phyloP scores from a whole-genome alignment of 2,797 vertebrate species.

The Crenuchus spilurus region DNA sequence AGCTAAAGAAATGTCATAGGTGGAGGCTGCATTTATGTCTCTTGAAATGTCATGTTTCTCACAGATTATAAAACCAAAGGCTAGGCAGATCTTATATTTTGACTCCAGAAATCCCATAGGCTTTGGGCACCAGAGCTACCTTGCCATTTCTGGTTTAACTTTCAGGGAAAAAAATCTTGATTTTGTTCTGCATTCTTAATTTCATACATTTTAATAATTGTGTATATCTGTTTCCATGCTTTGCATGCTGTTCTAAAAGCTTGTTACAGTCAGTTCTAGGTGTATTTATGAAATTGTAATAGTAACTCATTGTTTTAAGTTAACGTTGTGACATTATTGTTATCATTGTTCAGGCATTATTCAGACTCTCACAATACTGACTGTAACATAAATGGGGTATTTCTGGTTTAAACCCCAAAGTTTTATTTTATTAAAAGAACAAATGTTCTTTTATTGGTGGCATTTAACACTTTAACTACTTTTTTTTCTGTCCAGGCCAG shows the following conservation, averaged over 20 bases:
- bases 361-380: no score
- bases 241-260: no score
- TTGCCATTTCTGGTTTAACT: background rate
- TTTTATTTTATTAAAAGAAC: no score
- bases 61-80: conserved; percentile 21
- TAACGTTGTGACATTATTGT: background rate
- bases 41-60: conserved; percentile 13
- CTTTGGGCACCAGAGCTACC: conserved; percentile 17
- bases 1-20: no score
- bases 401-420: no score
- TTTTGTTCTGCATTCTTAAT: background rate
- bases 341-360: background rate
- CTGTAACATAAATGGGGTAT: no score
- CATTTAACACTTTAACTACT: no score
- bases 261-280: background rate
- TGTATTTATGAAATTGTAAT: background rate
- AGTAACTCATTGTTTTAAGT: no score
- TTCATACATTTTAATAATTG: background rate
- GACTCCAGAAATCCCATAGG: conserved; percentile 11
- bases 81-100: conserved; percentile 17
- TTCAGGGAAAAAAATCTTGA: background rate
- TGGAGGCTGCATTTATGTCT: background rate
- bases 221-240: no score
- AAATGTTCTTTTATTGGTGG: no score
- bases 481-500: background rate